phyloP scores from a whole-genome alignment of 2,113 vertebrate species.

The Odobenus rosmarus region DNA sequence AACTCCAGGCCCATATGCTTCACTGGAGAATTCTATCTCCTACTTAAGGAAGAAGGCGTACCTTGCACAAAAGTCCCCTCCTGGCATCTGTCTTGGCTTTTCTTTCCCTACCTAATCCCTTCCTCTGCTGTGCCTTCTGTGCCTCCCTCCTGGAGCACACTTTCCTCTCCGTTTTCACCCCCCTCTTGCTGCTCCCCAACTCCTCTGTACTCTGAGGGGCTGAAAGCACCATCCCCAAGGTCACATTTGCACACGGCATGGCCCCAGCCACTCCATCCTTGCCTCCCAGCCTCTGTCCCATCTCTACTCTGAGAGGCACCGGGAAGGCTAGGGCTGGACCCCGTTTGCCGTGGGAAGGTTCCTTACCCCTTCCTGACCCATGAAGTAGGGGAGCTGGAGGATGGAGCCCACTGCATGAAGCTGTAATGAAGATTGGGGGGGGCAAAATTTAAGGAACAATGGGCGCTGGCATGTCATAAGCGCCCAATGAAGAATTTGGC shows the following conservation, averaged over 20 bases:
- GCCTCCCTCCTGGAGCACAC: not conserved
- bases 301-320: not conserved
- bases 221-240: not conserved
- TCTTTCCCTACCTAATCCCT: not conserved
- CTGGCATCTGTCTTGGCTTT: not conserved
- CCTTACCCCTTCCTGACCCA: not conserved
- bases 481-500: accelerated
- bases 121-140: not conserved
- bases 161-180: accelerated
- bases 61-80: not conserved
- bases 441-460: not conserved
- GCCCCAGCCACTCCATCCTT: not conserved
- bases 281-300: too few relatives aligned
- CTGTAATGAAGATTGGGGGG: not conserved
- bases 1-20: not conserved
- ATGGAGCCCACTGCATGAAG: not conserved
- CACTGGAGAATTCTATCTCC: not conserved
- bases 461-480: accelerated
- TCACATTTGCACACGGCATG: accelerated
- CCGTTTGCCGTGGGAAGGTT: not conserved
- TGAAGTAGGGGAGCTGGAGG: not conserved
- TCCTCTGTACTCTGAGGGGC: not conserved
- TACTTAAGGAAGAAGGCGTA: not conserved
- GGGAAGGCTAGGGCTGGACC: not conserved
- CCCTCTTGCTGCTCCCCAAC: not conserved